phyloP scores from a whole-genome alignment of 1,140 invertebrate genomes.

The Probaryconus sp. region DNA sequence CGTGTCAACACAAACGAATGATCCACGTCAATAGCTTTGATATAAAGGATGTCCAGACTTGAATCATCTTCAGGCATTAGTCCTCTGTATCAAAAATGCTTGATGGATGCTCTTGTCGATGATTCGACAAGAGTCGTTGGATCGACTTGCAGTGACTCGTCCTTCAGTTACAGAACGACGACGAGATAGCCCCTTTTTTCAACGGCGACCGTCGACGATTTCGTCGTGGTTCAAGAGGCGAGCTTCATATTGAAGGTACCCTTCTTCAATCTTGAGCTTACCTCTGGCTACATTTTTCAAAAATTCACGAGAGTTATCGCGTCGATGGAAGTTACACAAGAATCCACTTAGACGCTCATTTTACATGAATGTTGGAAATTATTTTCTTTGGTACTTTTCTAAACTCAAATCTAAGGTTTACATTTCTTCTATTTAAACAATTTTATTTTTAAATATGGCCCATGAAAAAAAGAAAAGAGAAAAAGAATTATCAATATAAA shows the following conservation, averaged over 20 bases:
- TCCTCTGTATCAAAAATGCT: too few relatives aligned
- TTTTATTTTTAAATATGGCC: too few relatives aligned
- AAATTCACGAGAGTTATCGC: slow-evolving; percentile 51
- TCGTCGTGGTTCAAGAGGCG: slow-evolving; percentile 42
- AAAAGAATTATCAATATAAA: too few relatives aligned
- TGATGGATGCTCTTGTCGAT: too few relatives aligned
- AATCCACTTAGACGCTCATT: slow-evolving; percentile 60
- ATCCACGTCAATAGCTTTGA: too few relatives aligned
- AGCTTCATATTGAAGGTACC: slow-evolving; percentile 43
- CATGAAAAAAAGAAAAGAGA: too few relatives aligned
- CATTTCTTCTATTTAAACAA: too few relatives aligned
- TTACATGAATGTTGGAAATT: slow-evolving; percentile 51
- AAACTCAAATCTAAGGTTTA: background rate
- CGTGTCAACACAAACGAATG: too few relatives aligned
- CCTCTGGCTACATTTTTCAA: slow-evolving; percentile 56
- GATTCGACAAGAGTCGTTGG: slow-evolving; percentile 23
- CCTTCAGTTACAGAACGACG: slow-evolving; percentile 35
- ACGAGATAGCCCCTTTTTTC: slow-evolving; percentile 52
- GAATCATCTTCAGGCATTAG: too few relatives aligned
- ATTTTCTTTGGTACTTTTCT: slow-evolving; percentile 8
- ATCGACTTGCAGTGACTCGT: background rate
- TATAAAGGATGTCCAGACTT: too few relatives aligned
- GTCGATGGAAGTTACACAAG: slow-evolving; percentile 54
- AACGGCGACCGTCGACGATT: slow-evolving; percentile 53
- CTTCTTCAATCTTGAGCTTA: slow-evolving; percentile 40